These are phyloP conservation scores for Drosophila ironensis DNA, from an alignment of 1,140 invertebrate species.

Conservation along the genomic window DNA sequence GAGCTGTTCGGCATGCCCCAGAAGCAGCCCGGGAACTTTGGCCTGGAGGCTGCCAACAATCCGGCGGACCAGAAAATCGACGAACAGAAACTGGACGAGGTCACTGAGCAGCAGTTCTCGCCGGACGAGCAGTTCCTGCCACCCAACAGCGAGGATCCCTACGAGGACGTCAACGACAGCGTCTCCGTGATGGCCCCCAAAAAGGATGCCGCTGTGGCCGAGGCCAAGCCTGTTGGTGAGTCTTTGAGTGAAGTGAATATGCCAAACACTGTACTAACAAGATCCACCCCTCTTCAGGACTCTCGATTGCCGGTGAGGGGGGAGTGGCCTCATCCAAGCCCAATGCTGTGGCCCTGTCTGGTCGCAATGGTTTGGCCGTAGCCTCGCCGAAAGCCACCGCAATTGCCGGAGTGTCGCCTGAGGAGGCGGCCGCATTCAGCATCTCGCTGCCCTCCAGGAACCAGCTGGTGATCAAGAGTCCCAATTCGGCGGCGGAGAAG, in stretches of 20 bases:
- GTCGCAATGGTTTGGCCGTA: constrained; percentile 86
- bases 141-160: constrained; percentile 69
- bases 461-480: constrained; percentile 71
- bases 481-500: constrained; percentile 54
- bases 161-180: constrained; percentile 79
- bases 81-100: constrained; percentile 71
- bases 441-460: constrained; percentile 71
- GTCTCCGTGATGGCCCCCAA: constrained; percentile 83
- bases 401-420: constrained; percentile 86
- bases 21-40: constrained; percentile 63
- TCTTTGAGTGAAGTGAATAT: neutral
- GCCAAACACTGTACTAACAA: neutral
- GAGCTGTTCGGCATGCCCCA: constrained; percentile 49
- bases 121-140: constrained; percentile 67
- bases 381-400: constrained; percentile 87
- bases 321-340: constrained; percentile 88
- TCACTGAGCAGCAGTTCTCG: constrained; percentile 66
- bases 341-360: constrained; percentile 86
- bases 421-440: constrained; percentile 82
- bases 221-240: constrained; percentile 87
- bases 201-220: constrained; percentile 85
- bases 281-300: constrained; percentile 68
- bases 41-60: constrained; percentile 54
- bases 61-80: constrained; percentile 61
- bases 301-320: constrained; percentile 85